Conservation (phyloP, 2,113 vertebrate species). For the Cryptoleucopteryx plumbea region DNA sequence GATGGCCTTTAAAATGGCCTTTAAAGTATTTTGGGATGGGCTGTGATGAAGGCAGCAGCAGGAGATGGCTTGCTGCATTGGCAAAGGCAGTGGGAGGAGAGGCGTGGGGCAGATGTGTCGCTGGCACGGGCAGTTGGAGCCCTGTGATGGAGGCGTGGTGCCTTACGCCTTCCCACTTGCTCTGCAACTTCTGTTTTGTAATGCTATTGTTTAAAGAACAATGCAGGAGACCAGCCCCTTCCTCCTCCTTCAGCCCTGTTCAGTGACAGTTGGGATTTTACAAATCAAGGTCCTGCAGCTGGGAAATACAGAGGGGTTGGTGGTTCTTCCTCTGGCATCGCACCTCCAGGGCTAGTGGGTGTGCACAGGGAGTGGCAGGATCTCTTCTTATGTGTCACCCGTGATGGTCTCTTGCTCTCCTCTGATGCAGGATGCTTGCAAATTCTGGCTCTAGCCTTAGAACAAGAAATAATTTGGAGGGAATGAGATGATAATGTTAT, state of each 20-base stretch:
- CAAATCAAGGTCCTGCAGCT: not conserved
- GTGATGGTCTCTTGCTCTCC: not conserved
- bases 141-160: not conserved
- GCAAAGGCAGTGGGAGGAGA: not conserved
- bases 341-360: not conserved
- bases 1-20: not conserved
- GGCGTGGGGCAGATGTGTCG: not conserved
- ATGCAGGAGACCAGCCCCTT: not conserved
- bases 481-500: not conserved
- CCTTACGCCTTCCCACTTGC: not conserved
- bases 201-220: not conserved
- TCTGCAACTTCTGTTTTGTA: not conserved
- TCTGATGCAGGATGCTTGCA: not conserved
- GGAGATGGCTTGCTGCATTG: not conserved
- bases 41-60: not conserved
- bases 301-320: not conserved
- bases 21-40: not conserved
- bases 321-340: accelerated
- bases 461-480: not conserved
- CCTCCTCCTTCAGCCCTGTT: not conserved
- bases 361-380: not conserved
- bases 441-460: not conserved
- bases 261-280: not conserved
- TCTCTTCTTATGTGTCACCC: not conserved
- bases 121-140: not conserved